Base-by-base conservation (phyloP, 1,140 invertebrate genomes). In the Drosophila albomicans region DNA sequence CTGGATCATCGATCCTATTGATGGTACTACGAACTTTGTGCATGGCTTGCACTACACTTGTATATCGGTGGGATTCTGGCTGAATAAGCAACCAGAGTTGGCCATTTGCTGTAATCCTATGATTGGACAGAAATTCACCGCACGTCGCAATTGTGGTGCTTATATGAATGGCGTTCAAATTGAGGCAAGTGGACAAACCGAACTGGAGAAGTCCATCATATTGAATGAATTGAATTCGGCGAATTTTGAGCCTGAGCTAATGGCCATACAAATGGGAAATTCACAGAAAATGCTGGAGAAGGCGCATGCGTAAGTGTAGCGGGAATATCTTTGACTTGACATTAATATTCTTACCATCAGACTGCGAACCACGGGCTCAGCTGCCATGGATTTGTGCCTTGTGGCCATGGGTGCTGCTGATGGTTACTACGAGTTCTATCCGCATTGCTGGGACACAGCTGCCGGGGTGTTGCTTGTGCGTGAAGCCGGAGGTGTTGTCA, bases 1-100 rank as follows among this genome's bases (percentile, higher is more conserved):
- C 5, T 99, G 98, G 98, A 97, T 99, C 56, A 98, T 99, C 67
- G 98, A 98, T 93, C 96, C 96, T 0, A 95, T 97, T 6, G 96
- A 97, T 92, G 97, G 97, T 2, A 98, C 97, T 0, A 95, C 97
- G 94, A 98, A 98, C 92, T 98, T 98, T 91, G 96, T 98, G 10
- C 97, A 98, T 89, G 94, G 95, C 4, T 96, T 97, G 81, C 96
- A 96, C 1, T 95, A 96, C 79, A 95, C 95, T 16, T 97, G 96
- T 75, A 95, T 97, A 79, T 97, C 96, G 0, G 93, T 97, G 30
- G 97, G 94, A 1, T 92, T 97, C 1, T 93, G 95, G 52, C 94
- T 97, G 4, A 94, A 97, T 49, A 94, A 95, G 80, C 72, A 85
- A 49, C 54, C 95, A 0, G 94, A 95, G 71, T 95, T 97, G 77